phyloP scores from a whole-genome alignment of 2,797 vertebrate species.

The Rhabdophis nuchalis region DNA sequence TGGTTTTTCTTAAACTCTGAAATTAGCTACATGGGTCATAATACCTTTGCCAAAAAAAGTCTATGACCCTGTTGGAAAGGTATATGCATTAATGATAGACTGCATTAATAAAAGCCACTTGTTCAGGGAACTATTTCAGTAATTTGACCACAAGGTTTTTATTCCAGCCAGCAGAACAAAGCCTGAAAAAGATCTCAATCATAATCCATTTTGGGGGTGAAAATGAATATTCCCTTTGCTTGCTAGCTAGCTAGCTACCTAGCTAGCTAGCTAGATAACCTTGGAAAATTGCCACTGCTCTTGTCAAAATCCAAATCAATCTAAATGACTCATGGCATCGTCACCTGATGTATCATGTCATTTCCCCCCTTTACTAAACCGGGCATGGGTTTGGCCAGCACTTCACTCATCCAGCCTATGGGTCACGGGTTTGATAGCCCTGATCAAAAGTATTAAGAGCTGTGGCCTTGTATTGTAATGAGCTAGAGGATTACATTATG shows the following conservation, averaged over 20 bases:
- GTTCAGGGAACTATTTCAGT: neutral
- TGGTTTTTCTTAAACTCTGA: neutral
- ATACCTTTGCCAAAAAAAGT: neutral
- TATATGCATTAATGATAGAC: neutral
- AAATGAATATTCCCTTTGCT: neutral
- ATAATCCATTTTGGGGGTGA: neutral
- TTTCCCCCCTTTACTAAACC: too few relatives aligned
- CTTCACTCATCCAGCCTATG: fast-evolving
- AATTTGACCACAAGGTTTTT: slow-evolving; percentile 2
- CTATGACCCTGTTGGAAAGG: neutral
- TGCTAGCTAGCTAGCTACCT: too few relatives aligned
- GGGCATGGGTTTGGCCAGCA: too few relatives aligned
- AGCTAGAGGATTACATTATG: slow-evolving; percentile 22
- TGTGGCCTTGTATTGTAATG: slow-evolving; percentile 15
- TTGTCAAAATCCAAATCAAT: neutral
- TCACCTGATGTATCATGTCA: too few relatives aligned
- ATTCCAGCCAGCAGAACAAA: neutral
- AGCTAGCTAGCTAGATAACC: neutral
- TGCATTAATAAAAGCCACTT: neutral
- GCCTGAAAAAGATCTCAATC: neutral
- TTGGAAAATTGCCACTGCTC: neutral
- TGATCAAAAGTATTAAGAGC: neutral
- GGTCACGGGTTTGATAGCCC: too few relatives aligned
- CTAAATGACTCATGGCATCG: too few relatives aligned
- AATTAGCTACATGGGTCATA: neutral